Evolutionary conservation across 2,113 vertebrate genomes (phyloP), one percentile per base, ranked within the genome.

Genomic region (Semnornis frantzii): DNA sequence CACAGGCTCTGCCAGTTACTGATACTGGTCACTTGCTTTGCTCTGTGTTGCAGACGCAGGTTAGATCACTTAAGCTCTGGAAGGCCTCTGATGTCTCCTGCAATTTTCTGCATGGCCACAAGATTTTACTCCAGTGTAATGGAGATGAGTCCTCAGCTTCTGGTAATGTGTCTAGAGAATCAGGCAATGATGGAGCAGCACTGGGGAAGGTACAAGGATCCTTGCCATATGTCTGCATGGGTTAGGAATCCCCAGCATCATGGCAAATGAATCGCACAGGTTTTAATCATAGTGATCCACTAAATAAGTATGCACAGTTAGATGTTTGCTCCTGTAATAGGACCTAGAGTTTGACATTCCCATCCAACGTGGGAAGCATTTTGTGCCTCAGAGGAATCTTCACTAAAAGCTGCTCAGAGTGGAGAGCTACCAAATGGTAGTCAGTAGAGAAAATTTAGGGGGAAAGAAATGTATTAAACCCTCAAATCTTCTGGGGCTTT

Each of bases 171-270:
- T 72, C 66, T 59, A 50, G 19, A 50, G 52, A 46, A 55, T 16
- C 50, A n/a, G 66, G 55, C 24, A 33, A 5, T 2, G 62, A 30
- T n/a, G 31, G 59, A 50, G 30, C 1, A 0, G 31, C 0, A 2
- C 23, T 44, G 12, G 28, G 54, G 54, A 80, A 46, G 16, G 13
- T 34, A 48, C 39, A 52, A 37, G 66, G 44, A 23, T 28, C 33
- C 30, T 34, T 71, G 58, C 8, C 16, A 42, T 42, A 3, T 20
- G 8, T 16, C 69, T 71, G 52, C 33, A 18, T 14, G 27, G 74
- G 33, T 9, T 16, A n/a, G 27, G 17, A 57, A 23, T 37, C 52
- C 24, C 59, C 48, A 57, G 69, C 30, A 72, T 52, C 54, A 19
- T 8, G 19, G 33, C 25, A 77, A 82, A 9, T 11, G 58, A 81